Base-by-base conservation (phyloP, 1,140 invertebrate species). In the Aleiodes sp. region DNA sequence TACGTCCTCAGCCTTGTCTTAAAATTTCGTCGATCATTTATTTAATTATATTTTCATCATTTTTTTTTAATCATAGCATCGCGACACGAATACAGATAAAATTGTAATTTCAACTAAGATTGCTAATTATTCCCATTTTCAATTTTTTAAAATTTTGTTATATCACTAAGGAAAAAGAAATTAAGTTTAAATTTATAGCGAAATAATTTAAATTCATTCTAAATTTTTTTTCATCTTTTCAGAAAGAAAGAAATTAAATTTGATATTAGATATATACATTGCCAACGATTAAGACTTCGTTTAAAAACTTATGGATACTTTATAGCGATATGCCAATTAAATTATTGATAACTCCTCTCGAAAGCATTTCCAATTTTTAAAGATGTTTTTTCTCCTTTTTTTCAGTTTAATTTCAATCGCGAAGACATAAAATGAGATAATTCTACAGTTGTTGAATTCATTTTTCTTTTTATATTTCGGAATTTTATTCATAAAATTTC, bases 1-100 rank as follows among this genome's bases (percentile, higher is more conserved):
- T 83, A 82, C 75, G 73, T 80, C 75, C 59, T 39, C 79, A 83
- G 80, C 74, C 81, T 83, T 82, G 80, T 80, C 78, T 81, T 81
- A 80, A 78, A 80, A 80, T 82, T 82, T 83, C 76, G 62, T 76
- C 73, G 71, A 76, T 82, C 70, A 71, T 78, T 66, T n/a, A n/a
- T n/a, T n/a, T n/a, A n/a, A n/a, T n/a, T n/a, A n/a, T 70, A 61
- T 76, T 73, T 68, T 61, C 28, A 39, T 61, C 14, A 35, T 35
- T 6, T 14, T 46, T 26, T 56, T 10, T 56, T 26, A 24, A 56
- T 56, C 12, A 8, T 56, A 56, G 24, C 24, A 56, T 28, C 4
- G 52, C 52, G 12, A 33, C 12, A 28, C 7, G 3, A 56, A 56
- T 56, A 56, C 24, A 26, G 8, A 9, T 56, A 28, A 33, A 1